Evolutionary conservation across 2,888 invertebrate species (phyloP).

Genomic region (Coleophora flavipennella): DNA sequence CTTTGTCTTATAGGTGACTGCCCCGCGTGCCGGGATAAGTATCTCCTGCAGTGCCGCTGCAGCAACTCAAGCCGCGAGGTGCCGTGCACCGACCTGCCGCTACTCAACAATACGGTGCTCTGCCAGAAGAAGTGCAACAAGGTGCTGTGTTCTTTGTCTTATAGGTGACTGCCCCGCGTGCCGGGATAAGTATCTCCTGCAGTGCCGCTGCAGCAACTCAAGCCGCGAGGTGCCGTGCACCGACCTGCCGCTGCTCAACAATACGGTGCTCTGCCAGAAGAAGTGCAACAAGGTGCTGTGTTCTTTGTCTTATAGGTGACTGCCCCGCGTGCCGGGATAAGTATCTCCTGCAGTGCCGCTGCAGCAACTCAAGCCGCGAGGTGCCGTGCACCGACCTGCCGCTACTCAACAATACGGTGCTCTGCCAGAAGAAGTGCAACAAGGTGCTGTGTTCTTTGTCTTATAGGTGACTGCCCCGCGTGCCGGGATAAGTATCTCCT

Average conservation of each 20-base stretch:
- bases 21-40: slow-evolving; percentile 82
- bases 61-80: slow-evolving; percentile 88
- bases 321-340: slow-evolving; percentile 86
- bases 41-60: slow-evolving; percentile 86
- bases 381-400: slow-evolving; percentile 82
- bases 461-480: slow-evolving; percentile 79
- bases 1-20: slow-evolving; percentile 73
- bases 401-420: slow-evolving; percentile 79
- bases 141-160: slow-evolving; percentile 54
- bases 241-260: slow-evolving; percentile 78
- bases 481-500: slow-evolving; percentile 83
- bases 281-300: slow-evolving; percentile 90
- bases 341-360: slow-evolving; percentile 85
- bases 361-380: slow-evolving; percentile 87
- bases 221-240: slow-evolving; percentile 85
- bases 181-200: slow-evolving; percentile 79
- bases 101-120: slow-evolving; percentile 80
- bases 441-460: slow-evolving; percentile 76
- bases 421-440: slow-evolving; percentile 92
- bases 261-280: slow-evolving; percentile 88
- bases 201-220: slow-evolving; percentile 90
- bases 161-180: slow-evolving; percentile 84
- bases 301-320: slow-evolving; percentile 57
- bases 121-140: slow-evolving; percentile 95
- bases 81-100: slow-evolving; percentile 79